Percentiles rank a stretch among this genome's conserved stretches.
Conservation (phyloP, 2,888 invertebrate genomes). For the Lottia scabra region DNA sequence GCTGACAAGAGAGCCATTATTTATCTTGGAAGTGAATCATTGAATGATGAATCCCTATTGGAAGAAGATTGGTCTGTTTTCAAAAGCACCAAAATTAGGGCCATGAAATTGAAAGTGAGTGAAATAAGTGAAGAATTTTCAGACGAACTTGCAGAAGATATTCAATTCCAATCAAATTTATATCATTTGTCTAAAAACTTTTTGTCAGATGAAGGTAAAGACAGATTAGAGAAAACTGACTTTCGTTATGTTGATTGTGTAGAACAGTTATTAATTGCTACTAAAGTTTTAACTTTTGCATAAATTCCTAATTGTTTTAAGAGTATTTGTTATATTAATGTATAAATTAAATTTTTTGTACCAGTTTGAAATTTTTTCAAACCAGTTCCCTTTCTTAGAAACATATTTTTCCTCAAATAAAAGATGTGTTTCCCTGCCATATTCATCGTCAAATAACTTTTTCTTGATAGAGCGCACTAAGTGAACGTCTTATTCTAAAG, state of each 20-base stretch:
- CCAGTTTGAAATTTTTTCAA: too few species aligned
- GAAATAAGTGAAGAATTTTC: conserved; percentile 64
- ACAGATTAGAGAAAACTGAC: conserved; percentile 53
- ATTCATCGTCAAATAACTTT: too few species aligned
- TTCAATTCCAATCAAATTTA: conserved; percentile 63
- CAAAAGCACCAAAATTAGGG: conserved; percentile 58
- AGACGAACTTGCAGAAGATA: conserved; percentile 56
- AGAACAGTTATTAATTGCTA: conserved; percentile 57
- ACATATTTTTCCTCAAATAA: too few species aligned
- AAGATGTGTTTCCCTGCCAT: too few species aligned
- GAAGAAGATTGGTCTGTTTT: conserved; percentile 67
- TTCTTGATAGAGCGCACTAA: too few species aligned
- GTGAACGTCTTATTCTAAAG: too few species aligned
- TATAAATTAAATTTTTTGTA: too few species aligned
- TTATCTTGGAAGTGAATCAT: conserved; percentile 62
- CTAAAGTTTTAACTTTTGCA: conserved; percentile 62
- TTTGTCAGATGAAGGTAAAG: conserved; percentile 45
- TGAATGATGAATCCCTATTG: conserved; percentile 60
- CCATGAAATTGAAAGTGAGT: conserved; percentile 61
- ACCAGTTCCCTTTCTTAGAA: too few species aligned
- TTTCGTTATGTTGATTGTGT: conserved; percentile 62
- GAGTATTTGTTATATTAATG: background rate
- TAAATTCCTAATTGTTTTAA: conserved; percentile 25
- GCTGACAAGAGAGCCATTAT: conserved; percentile 53
- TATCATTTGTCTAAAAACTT: conserved; percentile 56